These are phyloP conservation scores for Anolis sagrei DNA, from an alignment of 2,113 vertebrate species.

Conservation along the genomic window DNA sequence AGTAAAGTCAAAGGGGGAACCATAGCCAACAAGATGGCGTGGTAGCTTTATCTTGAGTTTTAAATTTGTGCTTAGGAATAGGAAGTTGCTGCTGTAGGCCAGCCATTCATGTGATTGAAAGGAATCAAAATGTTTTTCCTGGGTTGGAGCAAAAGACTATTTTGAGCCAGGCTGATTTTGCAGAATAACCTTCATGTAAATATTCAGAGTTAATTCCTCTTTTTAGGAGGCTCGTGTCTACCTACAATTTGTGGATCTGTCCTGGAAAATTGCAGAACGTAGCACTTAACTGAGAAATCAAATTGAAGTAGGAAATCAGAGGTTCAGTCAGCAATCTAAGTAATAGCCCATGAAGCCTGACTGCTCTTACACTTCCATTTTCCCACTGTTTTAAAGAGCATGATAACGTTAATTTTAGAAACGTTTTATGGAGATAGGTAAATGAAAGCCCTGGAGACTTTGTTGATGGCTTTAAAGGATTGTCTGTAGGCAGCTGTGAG, in stretches of 20 bases:
- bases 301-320: constrained; percentile 42
- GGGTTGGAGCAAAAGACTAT: neutral
- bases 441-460: constrained; percentile 72
- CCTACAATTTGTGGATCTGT: neutral
- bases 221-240: neutral
- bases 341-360: constrained; percentile 45
- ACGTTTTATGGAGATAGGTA: constrained; percentile 68
- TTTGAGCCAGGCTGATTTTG: neutral
- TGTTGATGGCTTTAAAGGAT: constrained; percentile 70
- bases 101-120: neutral
- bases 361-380: constrained; percentile 59
- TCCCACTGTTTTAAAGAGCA: constrained; percentile 26
- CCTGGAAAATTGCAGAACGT: neutral
- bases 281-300: constrained; percentile 36
- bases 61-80: neutral
- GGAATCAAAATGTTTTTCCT: neutral
- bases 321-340: constrained; percentile 52
- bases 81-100: neutral
- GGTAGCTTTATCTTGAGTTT: neutral
- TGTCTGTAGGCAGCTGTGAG: constrained; percentile 64
- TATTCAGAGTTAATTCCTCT: neutral
- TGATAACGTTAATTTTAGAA: constrained; percentile 68
- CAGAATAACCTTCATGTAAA: neutral
- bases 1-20: fast-evolving
- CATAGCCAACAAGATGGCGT: fast-evolving